Percentiles rank a stretch among this genome's conserved stretches.
These are phyloP conservation scores for Acanthurus lineatus DNA, from an alignment of 2,797 vertebrate genomes.

Conservation along the genomic window DNA sequence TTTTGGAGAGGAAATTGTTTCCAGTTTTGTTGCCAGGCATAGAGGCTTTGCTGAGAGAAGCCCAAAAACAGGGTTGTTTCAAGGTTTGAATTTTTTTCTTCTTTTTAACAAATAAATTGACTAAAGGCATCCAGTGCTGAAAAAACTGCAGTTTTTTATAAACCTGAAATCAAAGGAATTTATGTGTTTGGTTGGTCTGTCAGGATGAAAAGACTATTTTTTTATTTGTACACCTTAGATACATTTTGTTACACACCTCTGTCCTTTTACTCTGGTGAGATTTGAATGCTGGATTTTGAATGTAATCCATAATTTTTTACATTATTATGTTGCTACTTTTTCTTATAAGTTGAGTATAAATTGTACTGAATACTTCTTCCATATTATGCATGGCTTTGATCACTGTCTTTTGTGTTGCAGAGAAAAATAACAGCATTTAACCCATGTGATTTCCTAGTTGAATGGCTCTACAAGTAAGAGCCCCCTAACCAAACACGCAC, in stretches of 20 bases:
- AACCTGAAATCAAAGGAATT: background rate
- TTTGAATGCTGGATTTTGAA: background rate
- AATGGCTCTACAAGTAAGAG: slow-evolving; percentile 96
- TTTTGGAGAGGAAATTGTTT: slow-evolving; percentile 88
- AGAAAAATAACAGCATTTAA: slow-evolving; percentile 89
- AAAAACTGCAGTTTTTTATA: background rate
- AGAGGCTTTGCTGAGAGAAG: slow-evolving; percentile 87
- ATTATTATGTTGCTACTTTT: background rate
- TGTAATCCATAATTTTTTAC: background rate
- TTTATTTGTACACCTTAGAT: too few relatives aligned
- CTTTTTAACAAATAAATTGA: background rate
- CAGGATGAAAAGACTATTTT: background rate
- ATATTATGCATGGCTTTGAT: background rate
- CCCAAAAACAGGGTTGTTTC: slow-evolving; percentile 87
- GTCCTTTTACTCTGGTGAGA: background rate
- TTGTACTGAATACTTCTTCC: background rate
- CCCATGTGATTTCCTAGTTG: slow-evolving; percentile 91
- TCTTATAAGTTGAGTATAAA: background rate
- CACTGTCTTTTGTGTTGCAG: slow-evolving; percentile 80
- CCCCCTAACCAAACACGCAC: background rate
- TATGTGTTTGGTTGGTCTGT: background rate
- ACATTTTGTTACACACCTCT: background rate
- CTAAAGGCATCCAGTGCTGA: background rate
- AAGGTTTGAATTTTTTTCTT: slow-evolving; percentile 80
- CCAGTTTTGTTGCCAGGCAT: slow-evolving; percentile 91